These are phyloP conservation scores for Epizoanthus illoricatus DNA, from an alignment of 92 coral and sea anemone genomes.

Conservation along the genomic window DNA sequence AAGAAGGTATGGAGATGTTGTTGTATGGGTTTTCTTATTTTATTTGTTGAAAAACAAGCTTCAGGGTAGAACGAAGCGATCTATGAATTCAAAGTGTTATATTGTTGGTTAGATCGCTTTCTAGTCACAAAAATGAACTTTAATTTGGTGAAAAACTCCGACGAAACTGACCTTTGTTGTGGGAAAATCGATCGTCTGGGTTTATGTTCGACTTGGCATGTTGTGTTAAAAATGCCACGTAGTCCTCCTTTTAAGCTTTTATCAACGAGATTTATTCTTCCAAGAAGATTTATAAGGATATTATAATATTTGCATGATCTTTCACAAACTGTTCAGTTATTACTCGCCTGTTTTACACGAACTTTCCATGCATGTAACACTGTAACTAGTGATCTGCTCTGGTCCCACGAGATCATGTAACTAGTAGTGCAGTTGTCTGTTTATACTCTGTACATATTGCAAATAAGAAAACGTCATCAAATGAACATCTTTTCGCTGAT, in stretches of 20 bases:
- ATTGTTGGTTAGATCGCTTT: background rate
- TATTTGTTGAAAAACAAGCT: background rate
- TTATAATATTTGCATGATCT: background rate
- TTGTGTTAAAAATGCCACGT: background rate
- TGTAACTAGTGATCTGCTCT: too few species aligned
- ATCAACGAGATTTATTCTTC: background rate
- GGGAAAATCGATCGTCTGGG: background rate
- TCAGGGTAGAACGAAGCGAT: background rate
- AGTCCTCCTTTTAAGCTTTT: background rate
- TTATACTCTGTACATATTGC: too few species aligned
- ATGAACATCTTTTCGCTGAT: too few species aligned
- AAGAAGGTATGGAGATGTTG: conserved; percentile 65
- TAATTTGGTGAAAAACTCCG: background rate
- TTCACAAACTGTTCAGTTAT: background rate
- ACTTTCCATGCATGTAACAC: too few species aligned
- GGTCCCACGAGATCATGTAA: too few species aligned
- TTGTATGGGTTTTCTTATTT: conserved; percentile 5
- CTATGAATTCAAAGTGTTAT: background rate
- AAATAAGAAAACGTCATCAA: too few species aligned
- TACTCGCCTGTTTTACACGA: too few species aligned
- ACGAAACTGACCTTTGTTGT: conserved; percentile 8
- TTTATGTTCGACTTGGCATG: background rate
- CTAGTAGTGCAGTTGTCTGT: too few species aligned
- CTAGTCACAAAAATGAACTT: background rate
- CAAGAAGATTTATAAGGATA: background rate